These are phyloP conservation scores for Jaculus jaculus DNA, from an alignment of 2,113 vertebrate genomes.

Conservation along the genomic window DNA sequence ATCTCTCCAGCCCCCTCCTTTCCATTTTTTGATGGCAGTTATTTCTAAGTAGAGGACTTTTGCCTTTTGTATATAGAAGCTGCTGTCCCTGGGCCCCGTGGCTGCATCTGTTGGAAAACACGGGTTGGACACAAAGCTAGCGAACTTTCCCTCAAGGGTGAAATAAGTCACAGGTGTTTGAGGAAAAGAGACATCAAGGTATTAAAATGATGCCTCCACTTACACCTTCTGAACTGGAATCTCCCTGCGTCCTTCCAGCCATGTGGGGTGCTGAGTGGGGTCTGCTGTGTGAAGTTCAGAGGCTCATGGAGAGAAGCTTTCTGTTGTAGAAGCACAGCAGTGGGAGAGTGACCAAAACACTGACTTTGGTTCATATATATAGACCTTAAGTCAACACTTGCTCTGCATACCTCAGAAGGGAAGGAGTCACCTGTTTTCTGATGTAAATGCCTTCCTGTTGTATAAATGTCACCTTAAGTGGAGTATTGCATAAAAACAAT, in stretches of 20 bases:
- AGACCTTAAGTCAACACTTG: neutral
- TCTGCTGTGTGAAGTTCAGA: neutral
- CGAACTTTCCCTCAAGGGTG: neutral
- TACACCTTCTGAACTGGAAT: neutral
- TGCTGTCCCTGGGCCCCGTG: neutral
- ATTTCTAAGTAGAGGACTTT: neutral
- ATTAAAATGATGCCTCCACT: neutral
- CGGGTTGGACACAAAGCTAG: neutral
- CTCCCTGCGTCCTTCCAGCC: neutral
- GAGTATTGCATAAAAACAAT: neutral
- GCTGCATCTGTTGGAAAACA: neutral
- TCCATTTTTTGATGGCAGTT: neutral
- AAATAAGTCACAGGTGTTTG: neutral
- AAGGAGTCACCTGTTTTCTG: neutral
- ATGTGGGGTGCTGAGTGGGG: neutral
- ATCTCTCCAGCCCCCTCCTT: too few species aligned
- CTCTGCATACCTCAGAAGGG: neutral
- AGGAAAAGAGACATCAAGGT: neutral
- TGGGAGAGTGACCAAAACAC: neutral
- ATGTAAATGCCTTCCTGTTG: neutral
- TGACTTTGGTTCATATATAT: neutral
- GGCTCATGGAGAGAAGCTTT: neutral
- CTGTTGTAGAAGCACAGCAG: neutral
- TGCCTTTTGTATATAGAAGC: neutral
- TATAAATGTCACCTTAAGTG: neutral